Evolutionary conservation across 2,113 vertebrate genomes (phyloP).

Genomic region (Perca schrenkii): DNA sequence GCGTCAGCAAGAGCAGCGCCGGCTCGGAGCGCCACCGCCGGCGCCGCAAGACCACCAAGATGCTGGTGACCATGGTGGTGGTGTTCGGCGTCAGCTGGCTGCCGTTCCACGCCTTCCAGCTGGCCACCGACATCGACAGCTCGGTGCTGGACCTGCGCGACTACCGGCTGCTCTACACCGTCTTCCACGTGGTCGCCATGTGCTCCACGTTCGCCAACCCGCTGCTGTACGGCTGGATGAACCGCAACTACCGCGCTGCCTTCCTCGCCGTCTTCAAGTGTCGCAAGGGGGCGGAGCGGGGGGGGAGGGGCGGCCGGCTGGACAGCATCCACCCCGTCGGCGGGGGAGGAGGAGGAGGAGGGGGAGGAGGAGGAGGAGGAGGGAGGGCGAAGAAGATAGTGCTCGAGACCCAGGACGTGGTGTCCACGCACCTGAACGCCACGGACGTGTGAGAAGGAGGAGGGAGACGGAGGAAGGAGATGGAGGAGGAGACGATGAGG

Average conservation of each 20-base stretch:
- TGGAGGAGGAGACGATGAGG: neutral
- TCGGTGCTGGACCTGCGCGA: conserved; percentile 91
- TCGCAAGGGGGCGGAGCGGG: conserved; percentile 68
- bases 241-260: conserved; percentile 94
- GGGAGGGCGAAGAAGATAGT: conserved; percentile 70
- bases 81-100: conserved; percentile 96
- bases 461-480: neutral
- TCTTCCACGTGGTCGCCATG: conserved; percentile 96
- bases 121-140: conserved; percentile 94
- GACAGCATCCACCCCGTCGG: conserved; percentile 66
- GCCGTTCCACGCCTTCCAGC: conserved; percentile 95
- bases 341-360: conserved; percentile 30
- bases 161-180: conserved; percentile 94
- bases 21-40: conserved; percentile 88
- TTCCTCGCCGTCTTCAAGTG: conserved; percentile 92
- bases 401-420: conserved; percentile 61
- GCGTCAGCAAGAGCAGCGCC: conserved; percentile 69
- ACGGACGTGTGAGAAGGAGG: conserved; percentile 85
- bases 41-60: conserved; percentile 93
- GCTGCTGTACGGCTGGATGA: conserved; percentile 98
- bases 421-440: conserved; percentile 79
- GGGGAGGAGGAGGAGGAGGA: conserved; percentile 70
- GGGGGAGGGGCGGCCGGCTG: conserved; percentile 42
- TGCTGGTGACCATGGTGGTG: conserved; percentile 95
- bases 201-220: conserved; percentile 97